A percentile compares a stretch with the other conserved stretches of the same genome.
These are phyloP conservation scores for Pristionchus maxplancki DNA, from an alignment of 2,888 invertebrate genomes.

Conservation along the genomic window DNA sequence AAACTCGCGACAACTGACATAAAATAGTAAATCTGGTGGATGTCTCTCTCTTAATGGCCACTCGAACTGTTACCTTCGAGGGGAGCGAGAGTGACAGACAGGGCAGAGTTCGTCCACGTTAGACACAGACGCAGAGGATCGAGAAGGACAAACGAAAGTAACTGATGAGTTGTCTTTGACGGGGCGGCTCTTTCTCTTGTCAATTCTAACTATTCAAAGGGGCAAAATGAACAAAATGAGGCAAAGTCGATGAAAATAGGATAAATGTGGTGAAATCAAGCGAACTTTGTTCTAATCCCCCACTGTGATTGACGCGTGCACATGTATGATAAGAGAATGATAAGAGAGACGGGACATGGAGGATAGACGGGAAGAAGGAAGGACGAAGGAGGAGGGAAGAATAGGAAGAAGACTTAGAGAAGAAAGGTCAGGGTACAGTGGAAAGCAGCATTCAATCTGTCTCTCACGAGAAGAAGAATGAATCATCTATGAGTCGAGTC, in stretches of 20 bases:
- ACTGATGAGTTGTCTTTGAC: conserved; percentile 33
- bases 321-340: conserved; percentile 38
- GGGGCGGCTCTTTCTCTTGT: neutral
- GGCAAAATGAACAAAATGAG: too few species aligned
- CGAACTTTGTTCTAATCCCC: conserved; percentile 11
- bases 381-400: neutral
- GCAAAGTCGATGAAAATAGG: neutral
- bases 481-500: neutral
- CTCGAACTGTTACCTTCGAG: conserved; percentile 4
- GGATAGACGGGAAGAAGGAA: neutral
- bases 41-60: neutral
- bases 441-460: neutral
- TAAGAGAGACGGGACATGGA: neutral
- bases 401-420: neutral
- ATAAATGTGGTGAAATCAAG: neutral
- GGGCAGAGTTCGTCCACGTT: conserved; percentile 26
- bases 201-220: neutral
- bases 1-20: neutral
- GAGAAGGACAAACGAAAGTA: neutral
- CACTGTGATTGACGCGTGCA: conserved; percentile 35
- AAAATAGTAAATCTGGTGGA: neutral
- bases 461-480: neutral
- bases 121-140: conserved; percentile 17
- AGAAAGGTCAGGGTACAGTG: neutral
- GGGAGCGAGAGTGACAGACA: conserved; percentile 29